Evolutionary conservation across 2,888 invertebrate species (phyloP).

Genomic region (Acanthosepion esculentum): DNA sequence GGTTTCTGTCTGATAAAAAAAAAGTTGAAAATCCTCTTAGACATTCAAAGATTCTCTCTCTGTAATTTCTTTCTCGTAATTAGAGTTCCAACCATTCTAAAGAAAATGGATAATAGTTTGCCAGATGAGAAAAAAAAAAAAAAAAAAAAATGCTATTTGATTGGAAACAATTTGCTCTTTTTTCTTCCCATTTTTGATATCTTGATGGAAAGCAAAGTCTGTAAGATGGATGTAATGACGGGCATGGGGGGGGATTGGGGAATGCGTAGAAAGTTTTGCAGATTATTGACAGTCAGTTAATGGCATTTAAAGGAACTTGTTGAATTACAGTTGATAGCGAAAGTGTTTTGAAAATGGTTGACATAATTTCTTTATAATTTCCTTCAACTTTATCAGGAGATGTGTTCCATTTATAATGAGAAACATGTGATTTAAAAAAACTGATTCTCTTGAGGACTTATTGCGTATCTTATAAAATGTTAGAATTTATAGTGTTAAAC

Average conservation of each 20-base stretch:
- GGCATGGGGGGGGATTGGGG: rapidly evolving
- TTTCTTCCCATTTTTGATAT: neutral
- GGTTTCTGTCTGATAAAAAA: neutral
- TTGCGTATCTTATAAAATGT: neutral
- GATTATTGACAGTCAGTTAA: slow-evolving; percentile 33
- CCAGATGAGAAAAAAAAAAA: neutral
- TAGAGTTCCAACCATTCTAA: slow-evolving; percentile 8
- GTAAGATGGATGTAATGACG: neutral
- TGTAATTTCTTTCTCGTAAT: slow-evolving; percentile 12
- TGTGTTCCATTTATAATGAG: neutral
- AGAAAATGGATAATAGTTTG: neutral
- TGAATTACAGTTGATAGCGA: neutral
- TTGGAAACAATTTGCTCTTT: neutral
- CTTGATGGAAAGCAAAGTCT: neutral
- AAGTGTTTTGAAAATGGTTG: neutral
- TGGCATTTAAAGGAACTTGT: slow-evolving; percentile 23
- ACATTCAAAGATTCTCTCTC: neutral
- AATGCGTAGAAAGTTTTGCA: neutral
- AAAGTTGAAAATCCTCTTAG: neutral
- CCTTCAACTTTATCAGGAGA: neutral
- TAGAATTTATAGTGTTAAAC: neutral
- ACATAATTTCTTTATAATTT: neutral
- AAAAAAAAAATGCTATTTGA: neutral
- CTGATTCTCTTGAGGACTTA: neutral
- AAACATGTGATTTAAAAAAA: neutral